Evolutionary conservation across 2,888 invertebrate genomes (phyloP).

Genomic region (Epinotia demarniana): DNA sequence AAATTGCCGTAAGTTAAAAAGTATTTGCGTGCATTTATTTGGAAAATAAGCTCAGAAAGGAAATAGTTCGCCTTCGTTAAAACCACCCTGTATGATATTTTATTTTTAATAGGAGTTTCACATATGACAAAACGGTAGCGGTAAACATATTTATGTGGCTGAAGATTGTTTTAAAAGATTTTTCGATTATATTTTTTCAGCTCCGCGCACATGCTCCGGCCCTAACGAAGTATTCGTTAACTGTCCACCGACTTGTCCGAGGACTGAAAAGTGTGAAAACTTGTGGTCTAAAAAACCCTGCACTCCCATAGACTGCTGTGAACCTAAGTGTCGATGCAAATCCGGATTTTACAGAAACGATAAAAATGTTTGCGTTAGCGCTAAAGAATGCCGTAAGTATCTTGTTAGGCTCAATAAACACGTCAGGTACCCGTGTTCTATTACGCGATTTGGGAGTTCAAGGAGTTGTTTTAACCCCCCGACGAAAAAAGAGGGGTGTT

Average conservation of each 20-base stretch:
- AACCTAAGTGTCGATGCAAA: slow-evolving; percentile 43
- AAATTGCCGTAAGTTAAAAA: slow-evolving; percentile 43
- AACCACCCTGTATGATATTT: background rate
- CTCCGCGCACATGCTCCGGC: slow-evolving; percentile 32
- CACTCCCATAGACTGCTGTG: slow-evolving; percentile 27
- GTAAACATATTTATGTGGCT: background rate
- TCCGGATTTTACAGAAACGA: slow-evolving; percentile 33
- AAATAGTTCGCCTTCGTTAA: background rate
- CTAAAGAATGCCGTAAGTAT: slow-evolving; percentile 25
- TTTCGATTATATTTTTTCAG: slow-evolving; percentile 8
- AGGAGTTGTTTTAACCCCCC: too few relatives aligned
- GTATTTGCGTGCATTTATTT: background rate
- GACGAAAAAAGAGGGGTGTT: too few relatives aligned
- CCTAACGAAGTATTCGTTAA: slow-evolving; percentile 39
- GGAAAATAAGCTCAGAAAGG: background rate
- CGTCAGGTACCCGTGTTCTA: background rate
- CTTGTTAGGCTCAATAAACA: background rate
- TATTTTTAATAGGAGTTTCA: background rate
- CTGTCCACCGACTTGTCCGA: slow-evolving; percentile 45
- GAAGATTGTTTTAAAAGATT: background rate
- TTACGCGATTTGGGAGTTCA: too few relatives aligned
- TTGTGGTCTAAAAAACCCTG: slow-evolving; percentile 35
- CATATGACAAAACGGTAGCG: background rate
- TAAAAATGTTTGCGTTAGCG: slow-evolving; percentile 23
- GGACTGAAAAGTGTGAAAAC: slow-evolving; percentile 37